Base-by-base conservation (phyloP, 1,140 invertebrate genomes). In the Samia ricini region DNA sequence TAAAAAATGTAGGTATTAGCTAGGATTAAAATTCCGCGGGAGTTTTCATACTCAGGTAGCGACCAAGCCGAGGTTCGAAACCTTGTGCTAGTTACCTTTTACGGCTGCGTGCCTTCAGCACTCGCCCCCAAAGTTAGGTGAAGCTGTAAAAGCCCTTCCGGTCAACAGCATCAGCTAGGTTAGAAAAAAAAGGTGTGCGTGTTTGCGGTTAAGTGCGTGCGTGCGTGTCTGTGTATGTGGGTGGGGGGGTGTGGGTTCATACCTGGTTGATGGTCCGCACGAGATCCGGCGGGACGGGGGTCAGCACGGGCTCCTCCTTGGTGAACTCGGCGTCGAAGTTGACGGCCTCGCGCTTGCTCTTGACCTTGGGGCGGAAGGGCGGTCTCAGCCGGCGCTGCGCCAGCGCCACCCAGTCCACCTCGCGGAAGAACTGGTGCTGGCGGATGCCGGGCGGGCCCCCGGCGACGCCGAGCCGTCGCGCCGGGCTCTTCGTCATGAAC, bases 251-350 rank as follows among this genome's bases (percentile, higher is more conserved):
- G 33, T 15, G 29, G 23, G 56, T n/a, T 3, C 23, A 15, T 56
- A 90, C 88, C 87, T 93, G 92, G 92, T 99, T 99, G 79, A 99
- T 99, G 68, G 96, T 96, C 66, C 95, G 94, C 52, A 99, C 93
- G 61, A 98, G 95, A 77, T 98, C 97, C 26, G 94, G 91, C 74
- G 98, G 95, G 48, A 99, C 95, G 7, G 98, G 98, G 19, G 99
- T 99, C 61, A 99, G 91, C 19, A 96, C 94, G 4, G 99, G 98
- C 73, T 99, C 98, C 91, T 99, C 99, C 89, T 98, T 98, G 6
- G 99, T 99, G 88, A 99, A 99, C 92, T 99, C 99, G 12, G 98
- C 95, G 91, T 99, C 99, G 91, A 99, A 99, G 92, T 99, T 99
- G 72, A 97, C 94, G 50, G 98, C 98, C 91, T 99, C 99, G 82